Base-by-base conservation (phyloP, 2,888 invertebrate genomes). In the Schrankia costaestrigalis region DNA sequence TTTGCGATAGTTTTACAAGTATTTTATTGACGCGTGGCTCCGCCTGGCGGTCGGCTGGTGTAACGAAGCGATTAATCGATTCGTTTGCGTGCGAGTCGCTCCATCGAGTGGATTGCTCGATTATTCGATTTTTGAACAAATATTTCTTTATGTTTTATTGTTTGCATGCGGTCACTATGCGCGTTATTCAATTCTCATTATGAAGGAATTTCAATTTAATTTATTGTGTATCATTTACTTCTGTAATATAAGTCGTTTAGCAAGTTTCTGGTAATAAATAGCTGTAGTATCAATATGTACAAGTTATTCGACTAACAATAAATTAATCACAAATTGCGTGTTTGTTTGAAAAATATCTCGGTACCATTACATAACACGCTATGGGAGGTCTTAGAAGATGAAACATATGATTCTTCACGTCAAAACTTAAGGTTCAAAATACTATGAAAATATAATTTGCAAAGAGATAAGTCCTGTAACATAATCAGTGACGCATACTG, bases 1-100 rank as follows among this genome's bases (percentile, higher is more conserved):
- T 85, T 83, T 68, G 84, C 85, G 82, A 86, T 86, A 86, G 86
- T 85, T 87, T 84, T 84, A 86, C 86, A 86, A 82, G 86, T 83
- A 85, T 85, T 86, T 85, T 84, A 86, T 80, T 83, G 86, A 84
- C 77, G 78, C 78, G 80, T 79, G 80, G 82, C 86, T 81, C 86
- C 85, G 82, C 80, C 84, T 80, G 80, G 76, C 72, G 78, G 71
- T 55, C 64, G 65, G 55, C 40, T 57, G 67, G 74, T 70, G 82
- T 75, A 82, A 78, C 82, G 70, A 73, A 77, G 67, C 86, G 82
- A 71, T 79, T 84, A 84, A 86, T 82, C 86, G 87, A 87, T 84
- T 85, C 80, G 75, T 74, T 81, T 78, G 82, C 80, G 76, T 77
- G 75, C 75, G 70, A 69, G 63, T 70, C 72, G 75, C 73, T 72